Evolutionary conservation across 2,113 vertebrate genomes (phyloP).

Genomic region (Ameiurus melas): DNA sequence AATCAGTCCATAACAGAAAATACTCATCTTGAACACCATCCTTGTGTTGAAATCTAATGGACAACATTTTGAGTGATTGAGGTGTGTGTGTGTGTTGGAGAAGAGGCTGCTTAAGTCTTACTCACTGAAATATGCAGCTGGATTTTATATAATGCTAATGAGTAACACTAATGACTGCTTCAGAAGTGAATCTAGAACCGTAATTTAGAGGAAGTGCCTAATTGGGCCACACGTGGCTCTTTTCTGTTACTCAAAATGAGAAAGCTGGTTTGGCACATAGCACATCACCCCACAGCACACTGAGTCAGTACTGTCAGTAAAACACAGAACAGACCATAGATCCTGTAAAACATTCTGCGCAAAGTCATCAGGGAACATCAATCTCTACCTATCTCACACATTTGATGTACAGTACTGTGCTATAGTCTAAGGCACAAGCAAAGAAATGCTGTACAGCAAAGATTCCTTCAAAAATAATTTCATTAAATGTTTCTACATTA

Average conservation of each 20-base stretch:
- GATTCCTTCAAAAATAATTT: no score
- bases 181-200: not conserved
- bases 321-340: not conserved
- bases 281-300: not conserved
- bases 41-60: not conserved
- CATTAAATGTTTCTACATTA: no score
- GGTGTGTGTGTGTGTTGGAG: not conserved
- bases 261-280: not conserved
- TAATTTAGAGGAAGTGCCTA: not conserved
- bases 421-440: no score
- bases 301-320: not conserved
- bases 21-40: not conserved
- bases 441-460: no score
- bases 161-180: not conserved
- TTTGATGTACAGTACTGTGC: not conserved
- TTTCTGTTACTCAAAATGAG: constrained; percentile 15
- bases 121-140: constrained; percentile 25
- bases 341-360: not conserved
- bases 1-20: not conserved
- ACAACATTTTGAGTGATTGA: not conserved
- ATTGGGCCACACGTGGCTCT: constrained; percentile 8
- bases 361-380: not conserved
- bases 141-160: constrained; percentile 14
- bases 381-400: not conserved
- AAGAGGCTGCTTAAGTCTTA: not conserved